These are phyloP conservation scores for Natrix natrix DNA, from an alignment of 2,797 vertebrate genomes.

Conservation along the genomic window DNA sequence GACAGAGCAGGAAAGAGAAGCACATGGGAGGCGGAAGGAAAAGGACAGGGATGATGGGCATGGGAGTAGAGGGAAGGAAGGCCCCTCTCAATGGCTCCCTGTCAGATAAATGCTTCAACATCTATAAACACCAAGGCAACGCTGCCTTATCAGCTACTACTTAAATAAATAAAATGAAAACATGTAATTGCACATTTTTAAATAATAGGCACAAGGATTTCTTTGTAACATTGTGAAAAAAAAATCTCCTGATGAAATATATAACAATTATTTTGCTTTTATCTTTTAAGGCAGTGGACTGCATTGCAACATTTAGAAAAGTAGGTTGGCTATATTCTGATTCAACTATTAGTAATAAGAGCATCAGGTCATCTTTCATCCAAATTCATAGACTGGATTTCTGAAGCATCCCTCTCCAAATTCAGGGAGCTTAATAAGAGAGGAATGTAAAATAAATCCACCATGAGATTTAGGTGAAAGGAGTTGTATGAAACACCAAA, in stretches of 20 bases:
- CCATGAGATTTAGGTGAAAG: not conserved
- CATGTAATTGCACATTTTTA: not conserved
- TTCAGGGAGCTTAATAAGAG: not conserved
- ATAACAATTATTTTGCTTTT: not conserved
- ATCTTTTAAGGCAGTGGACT: not conserved
- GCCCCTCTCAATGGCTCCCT: too few relatives aligned
- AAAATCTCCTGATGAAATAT: not conserved
- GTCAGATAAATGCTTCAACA: too few relatives aligned
- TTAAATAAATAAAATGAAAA: not conserved
- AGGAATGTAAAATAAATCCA: not conserved
- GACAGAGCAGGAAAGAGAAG: too few relatives aligned
- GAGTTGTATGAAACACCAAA: not conserved
- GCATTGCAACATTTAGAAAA: not conserved
- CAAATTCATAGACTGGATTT: not conserved
- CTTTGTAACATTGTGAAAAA: not conserved
- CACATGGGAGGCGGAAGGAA: too few relatives aligned
- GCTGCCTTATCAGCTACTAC: not conserved
- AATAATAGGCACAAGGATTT: not conserved
- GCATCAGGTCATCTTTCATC: not conserved
- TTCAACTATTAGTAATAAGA: not conserved
- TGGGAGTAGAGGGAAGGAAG: too few relatives aligned
- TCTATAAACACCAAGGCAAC: too few relatives aligned
- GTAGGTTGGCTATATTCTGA: not conserved
- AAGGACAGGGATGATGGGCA: too few relatives aligned
- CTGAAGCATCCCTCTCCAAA: not conserved